phyloP scores from a whole-genome alignment of 2,888 invertebrate genomes.

The Epicampocera succincta region DNA sequence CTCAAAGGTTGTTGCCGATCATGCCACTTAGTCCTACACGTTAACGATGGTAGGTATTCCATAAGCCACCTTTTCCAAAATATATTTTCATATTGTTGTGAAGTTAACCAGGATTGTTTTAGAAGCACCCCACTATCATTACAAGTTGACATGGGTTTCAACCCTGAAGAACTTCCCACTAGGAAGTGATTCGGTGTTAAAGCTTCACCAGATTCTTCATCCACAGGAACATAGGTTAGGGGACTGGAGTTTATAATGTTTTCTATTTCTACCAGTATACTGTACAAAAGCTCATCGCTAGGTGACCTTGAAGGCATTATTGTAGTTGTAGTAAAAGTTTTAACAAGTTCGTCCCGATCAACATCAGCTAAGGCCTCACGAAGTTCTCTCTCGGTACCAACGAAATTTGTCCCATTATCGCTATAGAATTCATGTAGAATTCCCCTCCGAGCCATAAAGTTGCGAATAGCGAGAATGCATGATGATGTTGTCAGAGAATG shows the following conservation, averaged over 20 bases:
- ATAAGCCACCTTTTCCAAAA: slow-evolving; percentile 29
- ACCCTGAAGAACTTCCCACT: not conserved
- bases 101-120: not conserved
- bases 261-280: no score
- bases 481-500: slow-evolving; percentile 22
- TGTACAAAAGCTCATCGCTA: no score
- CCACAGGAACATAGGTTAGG: no score
- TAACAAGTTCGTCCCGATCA: not conserved
- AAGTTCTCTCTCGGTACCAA: slow-evolving; percentile 28
- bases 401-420: slow-evolving; percentile 52
- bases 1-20: not conserved
- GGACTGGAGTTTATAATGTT: no score
- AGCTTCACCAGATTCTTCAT: no score
- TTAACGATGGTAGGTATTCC: slow-evolving; percentile 26
- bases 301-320: not conserved
- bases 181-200: not conserved
- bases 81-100: slow-evolving; percentile 22
- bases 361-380: slow-evolving; percentile 24
- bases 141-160: not conserved
- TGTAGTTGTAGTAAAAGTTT: not conserved
- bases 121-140: not conserved
- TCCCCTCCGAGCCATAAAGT: slow-evolving; percentile 42
- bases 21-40: not conserved
- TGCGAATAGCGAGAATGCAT: slow-evolving; percentile 31
- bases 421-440: slow-evolving; percentile 38